Percentiles rank a stretch among this genome's conserved stretches.
These are phyloP conservation scores for Leptinotarsa lineolata DNA, from an alignment of 1,140 invertebrate genomes.

Conservation along the genomic window DNA sequence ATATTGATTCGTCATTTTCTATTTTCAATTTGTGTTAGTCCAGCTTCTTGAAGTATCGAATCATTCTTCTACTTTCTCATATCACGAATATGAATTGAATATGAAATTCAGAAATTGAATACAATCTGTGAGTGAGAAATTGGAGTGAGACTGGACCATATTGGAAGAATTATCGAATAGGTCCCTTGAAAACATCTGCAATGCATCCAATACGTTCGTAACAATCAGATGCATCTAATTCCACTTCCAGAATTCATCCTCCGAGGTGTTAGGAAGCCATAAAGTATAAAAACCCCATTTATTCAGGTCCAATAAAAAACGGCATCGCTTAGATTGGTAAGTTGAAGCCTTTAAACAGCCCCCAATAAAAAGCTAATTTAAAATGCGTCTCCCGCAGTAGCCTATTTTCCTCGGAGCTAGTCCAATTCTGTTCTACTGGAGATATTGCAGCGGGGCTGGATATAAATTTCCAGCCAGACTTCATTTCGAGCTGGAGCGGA, in stretches of 20 bases:
- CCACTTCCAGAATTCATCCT: background rate
- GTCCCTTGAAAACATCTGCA: no score
- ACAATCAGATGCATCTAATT: background rate
- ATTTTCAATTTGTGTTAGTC: no score
- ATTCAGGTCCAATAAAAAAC: slow-evolving; percentile 27
- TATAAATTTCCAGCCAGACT: slow-evolving; percentile 57
- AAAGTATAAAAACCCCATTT: slow-evolving; percentile 3
- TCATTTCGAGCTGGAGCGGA: slow-evolving; percentile 57
- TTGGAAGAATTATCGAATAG: no score
- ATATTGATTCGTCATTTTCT: no score
- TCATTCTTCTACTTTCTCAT: no score
- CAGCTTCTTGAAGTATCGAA: no score
- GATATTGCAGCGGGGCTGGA: slow-evolving; percentile 55
- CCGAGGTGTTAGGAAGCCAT: background rate
- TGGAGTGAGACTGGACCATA: no score
- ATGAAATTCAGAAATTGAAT: no score
- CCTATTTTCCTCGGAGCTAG: slow-evolving; percentile 54
- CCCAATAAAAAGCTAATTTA: slow-evolving; percentile 55
- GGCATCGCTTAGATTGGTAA: slow-evolving; percentile 37
- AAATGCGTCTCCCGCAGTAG: slow-evolving; percentile 52
- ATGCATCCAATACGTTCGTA: background rate
- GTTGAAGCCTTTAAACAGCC: slow-evolving; percentile 42
- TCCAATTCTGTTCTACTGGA: slow-evolving; percentile 55
- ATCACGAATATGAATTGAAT: no score
- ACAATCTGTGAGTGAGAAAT: no score